Base-by-base conservation (phyloP, 1,140 invertebrate species). In the Pogonomyrmex barbatus region DNA sequence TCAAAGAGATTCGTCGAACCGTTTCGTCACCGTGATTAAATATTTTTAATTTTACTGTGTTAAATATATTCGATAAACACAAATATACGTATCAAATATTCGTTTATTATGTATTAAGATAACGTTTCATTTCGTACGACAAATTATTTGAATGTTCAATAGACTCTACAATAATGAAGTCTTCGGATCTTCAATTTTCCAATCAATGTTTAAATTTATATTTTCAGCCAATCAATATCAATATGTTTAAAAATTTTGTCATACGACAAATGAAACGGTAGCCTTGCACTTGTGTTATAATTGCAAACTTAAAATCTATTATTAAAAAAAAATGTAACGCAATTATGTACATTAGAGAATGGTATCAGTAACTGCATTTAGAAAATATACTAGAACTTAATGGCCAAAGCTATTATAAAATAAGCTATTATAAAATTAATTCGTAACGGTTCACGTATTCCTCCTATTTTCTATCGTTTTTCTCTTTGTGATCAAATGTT, bases 361-460 rank as follows among this genome's bases (percentile, higher is more conserved):
- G 54, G 56, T 39, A 75, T 56, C 9, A 14, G 50, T 42, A 24
- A 8, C 5, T 24, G 1, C 52, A 68, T 36, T 62, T 47, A 3
- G 2, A 33, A 12, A 17, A n/a, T 9, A 17, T 8, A n/a, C n/a
- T n/a, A n/a, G 12, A 3, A 36, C 14, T 50, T 14, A 2, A 50
- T 14, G 42, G 2, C 8, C 9, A n/a, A 47, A 30, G 24, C 24
- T 24, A 24, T 24, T 24, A 52, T 12, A 2, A 68, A 79, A 39
- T 78, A 47, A 30, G 24, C 24, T 24, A 24, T 24, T 24, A 52
- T 12, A 2, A 68, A 79, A 39, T 78, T 78, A 67, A 68, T 79
- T 30, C 9, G 33, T 39, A 39, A 30, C 42, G 17, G 10, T 52
- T 42, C 17, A 39, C 39, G 4, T 30, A 36, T 12, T 54, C 8